Base-by-base conservation (phyloP, 2,888 invertebrate species). In the Sycophila texana region DNA sequence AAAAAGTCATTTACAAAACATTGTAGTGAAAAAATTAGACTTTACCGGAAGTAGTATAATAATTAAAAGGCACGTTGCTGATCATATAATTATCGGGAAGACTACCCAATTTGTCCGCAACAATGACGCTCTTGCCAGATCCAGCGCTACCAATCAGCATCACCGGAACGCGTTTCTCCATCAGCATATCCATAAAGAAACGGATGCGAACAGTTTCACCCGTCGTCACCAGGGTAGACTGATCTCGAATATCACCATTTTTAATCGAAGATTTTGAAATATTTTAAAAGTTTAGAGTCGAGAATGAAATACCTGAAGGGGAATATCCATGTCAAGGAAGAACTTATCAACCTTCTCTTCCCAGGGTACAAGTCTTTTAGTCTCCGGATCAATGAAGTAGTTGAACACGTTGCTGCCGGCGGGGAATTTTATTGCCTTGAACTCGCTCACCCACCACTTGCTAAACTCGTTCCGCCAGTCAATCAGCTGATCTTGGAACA, bases 381-480 rank as follows among this genome's bases (percentile, higher is more conserved):
- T 94, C 85, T 97, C 96, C 0, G 93, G 92, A 86, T 98, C 98
- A 78, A 98, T 96, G 89, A 94, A 98, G 90, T 95, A 98, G 86
- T 95, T 95, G 89, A 98, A 98, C 0, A 98, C 94, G 70, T 94
- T 96, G 2, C 96, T 97, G 1, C 93, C 92, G 0, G 93, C 87
- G 0, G 98, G 98, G 90, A 98, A 98, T 90, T 96, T 96, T 39
- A 98, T 93, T 0, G 95, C 93, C 91, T 97, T 98, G 90, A 98
- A 98, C 91, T 98, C 98, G 83, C 95, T 96, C 22, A 93, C 92
- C 93, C 97, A 99, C 98, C 98, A 98, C 90, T 97, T 98, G 87
- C 96, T 96, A 89, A 98, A 98, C 88, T 98, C 98, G 84, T 95
- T 95, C 61, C 98, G 93, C 95, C 98, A 97, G 89, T 98, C 98